Base-by-base conservation (phyloP, 1,140 invertebrate species). In the Drosophila kanapiae region DNA sequence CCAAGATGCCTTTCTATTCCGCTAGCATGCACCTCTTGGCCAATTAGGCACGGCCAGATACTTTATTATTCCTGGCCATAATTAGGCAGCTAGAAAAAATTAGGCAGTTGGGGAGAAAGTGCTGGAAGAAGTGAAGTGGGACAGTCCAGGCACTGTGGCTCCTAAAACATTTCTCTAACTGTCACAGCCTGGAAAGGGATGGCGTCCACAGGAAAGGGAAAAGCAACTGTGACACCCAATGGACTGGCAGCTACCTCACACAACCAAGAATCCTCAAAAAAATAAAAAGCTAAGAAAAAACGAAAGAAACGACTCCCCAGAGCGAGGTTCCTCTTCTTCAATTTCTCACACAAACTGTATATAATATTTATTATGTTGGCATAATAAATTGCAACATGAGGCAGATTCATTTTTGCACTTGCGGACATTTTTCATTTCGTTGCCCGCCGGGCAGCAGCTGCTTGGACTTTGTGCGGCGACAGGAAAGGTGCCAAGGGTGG, bases 341-440 rank as follows among this genome's bases (percentile, higher is more conserved):
- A 76, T 77, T 76, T 68, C 67, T 75, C 84, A 81, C 62, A 72
- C 77, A 71, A 90, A 90, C 84, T 90, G 80, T 88, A 88, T 88
- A 88, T 88, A 88, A 88, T 88, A 88, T 88, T 88, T 90, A 88
- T 88, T 88, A 88, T 88, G 84, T 88, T 88, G 85, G 84, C 84
- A 88, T 88, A 88, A 88, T 88, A 88, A 88, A 88, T 88, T 88
- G 84, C 84, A 88, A 88, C 84, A 88, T 88, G 84, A 82, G 85
- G 84, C 84, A 88, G 84, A 88, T 88, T 88, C 84, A 88, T 90
- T 88, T 88, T 90, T 85, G 85, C 85, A 88, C 84, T 88, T 84
- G 84, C 80, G 84, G 81, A 84, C 80, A 88, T 88, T 88, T 87
- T 88, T 88, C 84, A 88, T 88, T 90, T 81, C 54, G 84, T 64